Evolutionary conservation across 2,113 vertebrate genomes (phyloP).

Genomic region (Otocyon megalotis): DNA sequence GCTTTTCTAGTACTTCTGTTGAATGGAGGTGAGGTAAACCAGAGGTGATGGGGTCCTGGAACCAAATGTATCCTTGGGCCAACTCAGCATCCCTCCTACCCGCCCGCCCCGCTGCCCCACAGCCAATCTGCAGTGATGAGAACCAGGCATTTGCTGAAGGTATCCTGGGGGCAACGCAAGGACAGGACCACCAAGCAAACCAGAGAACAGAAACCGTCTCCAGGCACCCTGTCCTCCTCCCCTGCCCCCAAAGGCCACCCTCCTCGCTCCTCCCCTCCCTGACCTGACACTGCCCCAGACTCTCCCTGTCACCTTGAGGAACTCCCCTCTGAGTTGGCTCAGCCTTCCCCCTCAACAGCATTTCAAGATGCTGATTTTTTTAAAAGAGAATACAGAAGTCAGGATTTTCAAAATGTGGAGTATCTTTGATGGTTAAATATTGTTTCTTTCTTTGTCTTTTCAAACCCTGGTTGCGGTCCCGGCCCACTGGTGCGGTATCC

Average conservation of each 20-base stretch:
- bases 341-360: too few relatives aligned
- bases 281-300: not conserved
- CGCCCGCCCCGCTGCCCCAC: not conserved
- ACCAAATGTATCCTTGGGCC: not conserved
- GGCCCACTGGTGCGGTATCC: not conserved
- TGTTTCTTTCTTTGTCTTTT: not conserved
- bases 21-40: not conserved
- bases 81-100: not conserved
- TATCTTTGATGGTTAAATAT: not conserved
- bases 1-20: not conserved
- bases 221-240: not conserved
- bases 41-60: not conserved
- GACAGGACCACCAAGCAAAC: not conserved
- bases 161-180: not conserved
- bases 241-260: not conserved
- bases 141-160: fast-evolving
- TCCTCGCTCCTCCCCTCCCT: not conserved
- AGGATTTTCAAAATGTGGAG: not conserved
- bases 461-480: not conserved
- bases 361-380: not conserved
- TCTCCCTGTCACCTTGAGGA: not conserved
- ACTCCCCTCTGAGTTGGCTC: not conserved
- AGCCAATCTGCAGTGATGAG: not conserved
- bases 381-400: not conserved
- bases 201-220: not conserved